Evolutionary conservation across 2,113 vertebrate genomes (phyloP).

Genomic region (Anthoscopus minutus): DNA sequence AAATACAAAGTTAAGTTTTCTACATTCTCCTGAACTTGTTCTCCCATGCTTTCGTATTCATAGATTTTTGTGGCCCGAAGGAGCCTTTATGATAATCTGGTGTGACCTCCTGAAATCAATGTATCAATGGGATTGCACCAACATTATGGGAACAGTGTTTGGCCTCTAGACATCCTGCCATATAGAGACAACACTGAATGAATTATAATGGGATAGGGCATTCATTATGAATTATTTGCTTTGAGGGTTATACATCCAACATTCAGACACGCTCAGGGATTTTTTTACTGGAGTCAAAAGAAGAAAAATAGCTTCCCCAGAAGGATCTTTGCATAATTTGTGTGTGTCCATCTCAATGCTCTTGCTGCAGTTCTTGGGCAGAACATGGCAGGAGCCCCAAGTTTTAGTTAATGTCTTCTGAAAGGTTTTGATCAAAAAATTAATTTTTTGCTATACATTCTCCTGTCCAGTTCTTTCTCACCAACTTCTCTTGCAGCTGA

Average conservation of each 20-base stretch:
- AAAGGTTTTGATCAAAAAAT: background rate
- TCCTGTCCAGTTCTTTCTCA: background rate
- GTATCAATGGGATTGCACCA: conserved; percentile 43
- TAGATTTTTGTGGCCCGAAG: conserved; percentile 40
- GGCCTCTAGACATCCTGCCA: conserved; percentile 39
- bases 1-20: conserved; percentile 40
- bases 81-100: conserved; percentile 54
- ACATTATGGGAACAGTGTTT: conserved; percentile 27
- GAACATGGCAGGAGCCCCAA: background rate
- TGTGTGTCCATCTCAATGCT: background rate
- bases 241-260: background rate
- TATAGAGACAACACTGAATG: background rate
- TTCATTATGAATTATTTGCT: conserved; percentile 43
- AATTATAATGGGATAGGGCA: conserved; percentile 20
- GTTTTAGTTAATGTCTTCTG: background rate
- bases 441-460: background rate
- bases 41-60: conserved; percentile 42
- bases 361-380: background rate
- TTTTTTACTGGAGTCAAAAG: background rate
- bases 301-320: background rate
- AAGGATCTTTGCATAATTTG: background rate
- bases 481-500: background rate
- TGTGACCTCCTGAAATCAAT: conserved; percentile 55
- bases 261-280: background rate
- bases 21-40: conserved; percentile 12